phyloP scores from a whole-genome alignment of 2,113 vertebrate genomes.

The Neogobius melanostomus region DNA sequence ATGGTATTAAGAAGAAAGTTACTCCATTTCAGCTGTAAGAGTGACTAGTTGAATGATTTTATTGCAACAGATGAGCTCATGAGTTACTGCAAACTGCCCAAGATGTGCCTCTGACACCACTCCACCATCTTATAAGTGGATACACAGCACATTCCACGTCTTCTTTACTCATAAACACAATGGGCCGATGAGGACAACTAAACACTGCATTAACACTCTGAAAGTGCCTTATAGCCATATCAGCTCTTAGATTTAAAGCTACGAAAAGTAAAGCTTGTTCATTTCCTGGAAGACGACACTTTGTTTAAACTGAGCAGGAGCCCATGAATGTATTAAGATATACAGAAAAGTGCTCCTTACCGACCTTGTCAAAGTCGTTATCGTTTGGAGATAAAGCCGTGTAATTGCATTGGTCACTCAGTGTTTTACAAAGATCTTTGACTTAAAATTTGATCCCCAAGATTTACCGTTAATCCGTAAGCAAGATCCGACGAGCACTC shows the following conservation, averaged over 20 bases:
- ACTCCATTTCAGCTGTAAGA: no score
- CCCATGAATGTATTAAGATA: neutral
- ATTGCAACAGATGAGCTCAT: no score
- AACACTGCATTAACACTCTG: neutral
- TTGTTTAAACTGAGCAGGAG: neutral
- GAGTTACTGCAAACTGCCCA: no score
- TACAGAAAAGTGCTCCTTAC: neutral
- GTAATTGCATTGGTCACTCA: neutral
- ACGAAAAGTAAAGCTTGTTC: neutral
- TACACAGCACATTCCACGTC: no score
- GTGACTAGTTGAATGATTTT: no score
- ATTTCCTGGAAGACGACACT: neutral
- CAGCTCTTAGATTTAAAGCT: neutral
- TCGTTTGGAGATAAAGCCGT: neutral
- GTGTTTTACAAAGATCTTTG: conserved; percentile 5
- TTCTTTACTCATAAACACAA: no score
- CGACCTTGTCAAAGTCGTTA: conserved; percentile 26
- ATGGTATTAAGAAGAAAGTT: no score
- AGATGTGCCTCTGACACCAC: no score
- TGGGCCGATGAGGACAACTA: neutral
- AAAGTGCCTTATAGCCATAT: neutral
- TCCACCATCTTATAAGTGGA: no score
- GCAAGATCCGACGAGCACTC: conserved; percentile 15
- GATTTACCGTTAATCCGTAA: conserved; percentile 26
- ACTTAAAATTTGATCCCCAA: conserved; percentile 11